These are phyloP conservation scores for Achlya flavicornis DNA, from an alignment of 2,888 invertebrate species.

Conservation along the genomic window DNA sequence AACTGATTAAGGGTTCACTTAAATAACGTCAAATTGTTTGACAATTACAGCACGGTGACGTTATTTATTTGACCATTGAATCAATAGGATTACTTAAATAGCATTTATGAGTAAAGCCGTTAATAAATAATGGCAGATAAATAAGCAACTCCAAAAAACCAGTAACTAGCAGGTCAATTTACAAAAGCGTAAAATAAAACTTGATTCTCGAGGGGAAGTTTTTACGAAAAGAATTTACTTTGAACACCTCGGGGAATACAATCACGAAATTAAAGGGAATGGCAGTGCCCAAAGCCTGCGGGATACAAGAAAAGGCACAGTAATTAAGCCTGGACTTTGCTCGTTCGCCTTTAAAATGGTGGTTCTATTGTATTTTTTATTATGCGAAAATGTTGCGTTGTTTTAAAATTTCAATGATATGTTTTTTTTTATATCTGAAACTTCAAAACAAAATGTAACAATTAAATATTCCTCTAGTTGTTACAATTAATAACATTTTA, in stretches of 20 bases:
- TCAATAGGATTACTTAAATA: no score
- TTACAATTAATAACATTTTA: no score
- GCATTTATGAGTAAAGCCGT: no score
- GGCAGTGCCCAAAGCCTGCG: constrained; percentile 9
- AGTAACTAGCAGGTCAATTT: constrained; percentile 24
- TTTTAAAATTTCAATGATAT: no score
- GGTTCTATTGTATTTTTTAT: not conserved
- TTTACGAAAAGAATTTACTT: constrained; percentile 31
- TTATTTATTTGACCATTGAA: no score
- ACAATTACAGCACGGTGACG: no score
- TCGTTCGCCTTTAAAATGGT: not conserved
- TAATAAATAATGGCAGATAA: no score
- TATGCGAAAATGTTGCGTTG: not conserved
- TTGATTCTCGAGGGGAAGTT: constrained; percentile 23
- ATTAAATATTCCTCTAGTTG: no score
- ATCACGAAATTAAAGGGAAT: constrained; percentile 31
- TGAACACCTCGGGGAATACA: constrained; percentile 27
- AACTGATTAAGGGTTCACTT: no score
- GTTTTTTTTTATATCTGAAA: no score
- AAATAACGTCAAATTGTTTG: no score
- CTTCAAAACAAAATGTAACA: no score
- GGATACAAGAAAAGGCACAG: constrained; percentile 16
- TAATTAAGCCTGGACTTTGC: not conserved
- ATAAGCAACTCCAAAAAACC: constrained; percentile 19
- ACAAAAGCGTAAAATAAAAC: constrained; percentile 24